phyloP scores from a whole-genome alignment of 1,140 invertebrate species.

The Lepeophtheirus salmonis region DNA sequence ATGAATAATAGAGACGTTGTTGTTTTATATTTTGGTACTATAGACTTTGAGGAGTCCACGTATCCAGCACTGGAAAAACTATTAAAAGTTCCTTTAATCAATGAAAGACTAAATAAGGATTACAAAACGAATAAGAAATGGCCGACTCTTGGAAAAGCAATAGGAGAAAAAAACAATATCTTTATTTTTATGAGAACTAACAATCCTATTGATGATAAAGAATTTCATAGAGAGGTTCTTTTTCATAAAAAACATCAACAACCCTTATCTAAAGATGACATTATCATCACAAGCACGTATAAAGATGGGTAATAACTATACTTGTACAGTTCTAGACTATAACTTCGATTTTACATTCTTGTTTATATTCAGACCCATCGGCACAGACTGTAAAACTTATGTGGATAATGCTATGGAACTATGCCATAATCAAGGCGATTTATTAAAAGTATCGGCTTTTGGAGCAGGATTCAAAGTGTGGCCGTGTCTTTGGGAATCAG shows the following conservation, averaged over 20 bases:
- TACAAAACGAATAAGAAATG: background rate
- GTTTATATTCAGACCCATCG: background rate
- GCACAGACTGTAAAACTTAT: background rate
- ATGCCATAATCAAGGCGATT: background rate
- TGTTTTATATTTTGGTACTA: background rate
- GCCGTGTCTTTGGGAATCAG: slow-evolving; percentile 1
- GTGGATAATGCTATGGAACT: background rate
- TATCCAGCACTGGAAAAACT: background rate
- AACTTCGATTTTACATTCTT: background rate
- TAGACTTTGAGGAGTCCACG: background rate
- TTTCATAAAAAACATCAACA: background rate
- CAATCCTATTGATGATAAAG: background rate
- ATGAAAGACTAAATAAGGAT: background rate
- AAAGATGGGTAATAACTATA: background rate
- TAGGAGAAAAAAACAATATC: background rate
- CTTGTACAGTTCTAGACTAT: background rate
- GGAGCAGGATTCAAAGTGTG: background rate
- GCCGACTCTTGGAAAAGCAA: slow-evolving; percentile 3
- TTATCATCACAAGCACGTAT: background rate
- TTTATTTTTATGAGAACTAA: background rate
- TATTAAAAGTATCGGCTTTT: background rate
- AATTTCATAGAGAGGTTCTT: background rate
- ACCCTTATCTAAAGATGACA: background rate
- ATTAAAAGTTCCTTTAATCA: background rate
- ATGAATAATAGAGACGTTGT: background rate